These are phyloP conservation scores for Dendrolimus kikuchii DNA, from an alignment of 1,140 invertebrate species.

Conservation along the genomic window DNA sequence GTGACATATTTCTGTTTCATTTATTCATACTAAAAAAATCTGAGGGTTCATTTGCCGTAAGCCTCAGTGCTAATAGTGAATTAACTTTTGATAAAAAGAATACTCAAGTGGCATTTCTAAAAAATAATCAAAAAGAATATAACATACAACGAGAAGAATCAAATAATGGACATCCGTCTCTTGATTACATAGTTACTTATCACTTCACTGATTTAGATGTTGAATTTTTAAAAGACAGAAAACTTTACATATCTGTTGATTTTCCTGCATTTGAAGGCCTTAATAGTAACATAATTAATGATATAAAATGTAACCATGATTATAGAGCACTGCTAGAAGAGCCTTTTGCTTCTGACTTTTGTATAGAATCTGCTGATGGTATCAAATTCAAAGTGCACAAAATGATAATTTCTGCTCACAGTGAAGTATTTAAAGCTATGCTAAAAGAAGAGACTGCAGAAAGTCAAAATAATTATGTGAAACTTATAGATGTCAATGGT, in stretches of 20 bases:
- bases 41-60: conserved; percentile 28
- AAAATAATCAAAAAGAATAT: conserved; percentile 23
- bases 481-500: conserved; percentile 45
- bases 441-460: conserved; percentile 57
- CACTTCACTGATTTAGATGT: conserved; percentile 44
- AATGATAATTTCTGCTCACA: conserved; percentile 36
- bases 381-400: conserved; percentile 50
- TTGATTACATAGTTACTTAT: conserved; percentile 44
- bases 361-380: conserved; percentile 51
- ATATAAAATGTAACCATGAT: conserved; percentile 32
- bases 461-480: conserved; percentile 47
- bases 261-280: conserved; percentile 14
- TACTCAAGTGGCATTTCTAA: conserved; percentile 24
- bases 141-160: conserved; percentile 23
- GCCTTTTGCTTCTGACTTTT: conserved; percentile 49
- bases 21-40: conserved; percentile 38
- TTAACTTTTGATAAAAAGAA: conserved; percentile 35
- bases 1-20: conserved; percentile 42
- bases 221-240: conserved; percentile 39
- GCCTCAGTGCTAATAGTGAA: conserved; percentile 28
- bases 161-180: too few species aligned
- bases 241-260: conserved; percentile 39
- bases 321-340: conserved; percentile 42
- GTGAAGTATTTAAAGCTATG: conserved; percentile 64
- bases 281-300: conserved; percentile 17